Conservation (phyloP, 2,797 vertebrate genomes). For the Masticophis lateralis region DNA sequence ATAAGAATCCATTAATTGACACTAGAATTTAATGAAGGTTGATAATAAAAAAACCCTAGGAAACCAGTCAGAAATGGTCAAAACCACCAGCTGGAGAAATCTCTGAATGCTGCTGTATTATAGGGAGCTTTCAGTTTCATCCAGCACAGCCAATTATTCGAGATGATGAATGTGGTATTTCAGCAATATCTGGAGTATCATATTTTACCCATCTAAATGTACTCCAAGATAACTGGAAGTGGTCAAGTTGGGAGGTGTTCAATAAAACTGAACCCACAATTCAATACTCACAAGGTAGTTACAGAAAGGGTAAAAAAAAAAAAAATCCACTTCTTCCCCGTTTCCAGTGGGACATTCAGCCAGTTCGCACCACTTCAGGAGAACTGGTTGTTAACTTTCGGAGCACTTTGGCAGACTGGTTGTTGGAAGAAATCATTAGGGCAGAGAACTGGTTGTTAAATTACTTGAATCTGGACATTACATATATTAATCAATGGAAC, state of each 20-base stretch:
- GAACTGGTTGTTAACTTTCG: no score
- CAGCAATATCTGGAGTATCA: neutral
- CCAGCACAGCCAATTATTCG: neutral
- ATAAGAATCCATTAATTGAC: neutral
- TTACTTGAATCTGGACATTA: neutral
- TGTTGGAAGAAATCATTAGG: no score
- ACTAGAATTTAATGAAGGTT: neutral
- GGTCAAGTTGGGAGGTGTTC: neutral
- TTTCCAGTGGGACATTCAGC: neutral
- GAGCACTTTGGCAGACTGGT: no score
- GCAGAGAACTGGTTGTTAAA: no score
- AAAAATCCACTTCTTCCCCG: neutral
- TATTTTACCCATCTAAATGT: neutral
- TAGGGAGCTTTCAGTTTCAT: neutral
- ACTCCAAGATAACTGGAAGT: neutral
- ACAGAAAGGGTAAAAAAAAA: neutral
- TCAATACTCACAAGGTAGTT: neutral
- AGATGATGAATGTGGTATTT: neutral
- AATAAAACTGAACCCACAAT: neutral
- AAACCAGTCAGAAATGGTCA: neutral
- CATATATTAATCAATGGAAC: neutral
- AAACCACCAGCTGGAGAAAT: neutral
- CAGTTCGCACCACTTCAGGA: no score
- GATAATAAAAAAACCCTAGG: neutral
- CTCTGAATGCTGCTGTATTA: neutral